These are phyloP conservation scores for Prorops nasuta DNA, from an alignment of 1,140 invertebrate genomes.

Conservation along the genomic window DNA sequence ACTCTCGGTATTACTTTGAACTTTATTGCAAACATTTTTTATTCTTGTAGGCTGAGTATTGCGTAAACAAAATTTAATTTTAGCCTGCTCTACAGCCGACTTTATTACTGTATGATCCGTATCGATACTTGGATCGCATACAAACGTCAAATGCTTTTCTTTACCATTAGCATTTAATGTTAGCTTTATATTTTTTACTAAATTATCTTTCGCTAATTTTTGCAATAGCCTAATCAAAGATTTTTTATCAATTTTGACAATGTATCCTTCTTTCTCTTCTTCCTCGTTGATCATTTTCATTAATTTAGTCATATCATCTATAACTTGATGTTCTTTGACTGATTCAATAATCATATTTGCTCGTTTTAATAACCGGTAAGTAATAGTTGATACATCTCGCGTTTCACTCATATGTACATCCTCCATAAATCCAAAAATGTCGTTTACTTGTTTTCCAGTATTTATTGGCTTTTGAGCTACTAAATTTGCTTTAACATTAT, in stretches of 20 bases:
- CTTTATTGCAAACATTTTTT: no score
- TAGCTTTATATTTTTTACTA: slow-evolving; percentile 63
- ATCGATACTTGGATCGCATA: slow-evolving; percentile 61
- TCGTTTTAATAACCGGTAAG: slow-evolving; percentile 58
- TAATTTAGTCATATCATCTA: slow-evolving; percentile 59
- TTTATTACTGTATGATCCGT: slow-evolving; percentile 58
- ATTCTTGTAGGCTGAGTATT: not conserved
- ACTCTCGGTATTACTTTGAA: no score
- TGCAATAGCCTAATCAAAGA: slow-evolving; percentile 61
- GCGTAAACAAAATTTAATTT: slow-evolving; percentile 60
- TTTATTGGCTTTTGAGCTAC: slow-evolving; percentile 30
- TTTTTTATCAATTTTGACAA: slow-evolving; percentile 63
- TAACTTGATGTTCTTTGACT: slow-evolving; percentile 60
- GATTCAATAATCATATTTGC: slow-evolving; percentile 63
- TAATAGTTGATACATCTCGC: slow-evolving; percentile 41
- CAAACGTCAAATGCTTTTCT: slow-evolving; percentile 56
- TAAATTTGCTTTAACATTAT: slow-evolving; percentile 40
- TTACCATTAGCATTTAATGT: slow-evolving; percentile 53
- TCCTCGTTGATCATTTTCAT: slow-evolving; percentile 58
- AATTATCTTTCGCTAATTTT: slow-evolving; percentile 59
- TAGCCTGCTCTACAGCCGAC: slow-evolving; percentile 63
- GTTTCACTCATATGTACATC: slow-evolving; percentile 32
- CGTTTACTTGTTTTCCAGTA: slow-evolving; percentile 23
- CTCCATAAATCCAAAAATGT: slow-evolving; percentile 41
- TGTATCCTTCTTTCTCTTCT: slow-evolving; percentile 60